These are phyloP conservation scores for Rachycentron canadum DNA, from an alignment of 2,797 vertebrate genomes.

Conservation along the genomic window DNA sequence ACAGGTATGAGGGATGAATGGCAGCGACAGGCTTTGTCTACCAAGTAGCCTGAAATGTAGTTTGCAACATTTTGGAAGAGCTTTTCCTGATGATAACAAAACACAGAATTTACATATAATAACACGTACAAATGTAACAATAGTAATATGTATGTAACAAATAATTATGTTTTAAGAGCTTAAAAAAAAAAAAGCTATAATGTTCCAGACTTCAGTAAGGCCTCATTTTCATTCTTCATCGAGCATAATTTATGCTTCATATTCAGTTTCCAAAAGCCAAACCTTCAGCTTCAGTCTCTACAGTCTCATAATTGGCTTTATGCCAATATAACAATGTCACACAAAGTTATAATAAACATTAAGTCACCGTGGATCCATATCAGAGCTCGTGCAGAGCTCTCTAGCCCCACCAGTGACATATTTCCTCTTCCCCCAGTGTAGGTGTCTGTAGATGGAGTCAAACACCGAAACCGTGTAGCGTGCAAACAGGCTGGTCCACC, in stretches of 20 bases:
- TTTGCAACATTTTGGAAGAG: slow-evolving; percentile 42
- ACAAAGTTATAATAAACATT: background rate
- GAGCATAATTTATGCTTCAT: background rate
- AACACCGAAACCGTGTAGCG: slow-evolving; percentile 74
- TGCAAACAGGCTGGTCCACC: slow-evolving; percentile 79
- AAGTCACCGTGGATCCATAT: slow-evolving; percentile 61
- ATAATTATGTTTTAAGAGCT: slow-evolving; percentile 40
- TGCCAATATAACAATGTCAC: background rate
- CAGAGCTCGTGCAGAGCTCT: slow-evolving; percentile 55
- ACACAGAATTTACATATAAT: slow-evolving; percentile 23
- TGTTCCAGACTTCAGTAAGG: slow-evolving; percentile 57
- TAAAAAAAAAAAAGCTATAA: slow-evolving; percentile 55
- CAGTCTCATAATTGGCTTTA: background rate
- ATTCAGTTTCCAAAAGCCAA: background rate
- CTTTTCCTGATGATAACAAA: slow-evolving; percentile 23
- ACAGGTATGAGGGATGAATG: slow-evolving; percentile 22
- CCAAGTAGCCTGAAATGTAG: slow-evolving; percentile 8
- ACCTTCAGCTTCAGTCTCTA: background rate
- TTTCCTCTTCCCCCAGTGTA: slow-evolving; percentile 72
- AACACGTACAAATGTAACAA: slow-evolving; percentile 36
- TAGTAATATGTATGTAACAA: slow-evolving; percentile 11
- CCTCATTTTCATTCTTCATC: slow-evolving; percentile 49
- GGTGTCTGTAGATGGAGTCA: slow-evolving; percentile 75
- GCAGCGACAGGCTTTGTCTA: slow-evolving; percentile 21
- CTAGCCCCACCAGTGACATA: slow-evolving; percentile 1